Conservation (phyloP, 2,888 invertebrate species). For the Hydraecia micacea region DNA sequence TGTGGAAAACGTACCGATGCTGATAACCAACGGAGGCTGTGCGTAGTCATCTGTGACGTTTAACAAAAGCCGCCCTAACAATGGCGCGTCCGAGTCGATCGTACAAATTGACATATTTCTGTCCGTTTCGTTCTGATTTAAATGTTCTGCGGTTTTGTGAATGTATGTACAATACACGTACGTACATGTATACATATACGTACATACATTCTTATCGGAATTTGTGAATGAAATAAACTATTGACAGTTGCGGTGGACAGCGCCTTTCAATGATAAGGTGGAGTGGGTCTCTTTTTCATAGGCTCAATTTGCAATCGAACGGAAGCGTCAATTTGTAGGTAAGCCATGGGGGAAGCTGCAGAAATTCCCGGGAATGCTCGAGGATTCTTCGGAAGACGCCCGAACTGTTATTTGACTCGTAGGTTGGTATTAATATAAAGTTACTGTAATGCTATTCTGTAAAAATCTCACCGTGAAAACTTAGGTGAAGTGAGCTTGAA, state of each 20-base stretch:
- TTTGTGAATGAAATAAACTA: slow-evolving; percentile 15
- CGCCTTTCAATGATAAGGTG: no score
- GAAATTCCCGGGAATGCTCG: background rate
- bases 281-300: no score
- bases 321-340: background rate
- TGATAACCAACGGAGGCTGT: slow-evolving; percentile 24
- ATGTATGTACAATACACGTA: background rate
- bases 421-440: background rate
- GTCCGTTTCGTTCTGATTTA: slow-evolving; percentile 49
- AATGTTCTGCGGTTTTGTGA: slow-evolving; percentile 11
- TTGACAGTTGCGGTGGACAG: background rate
- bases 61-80: slow-evolving; percentile 61
- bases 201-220: background rate
- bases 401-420: background rate
- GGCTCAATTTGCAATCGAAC: background rate
- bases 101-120: slow-evolving; percentile 66
- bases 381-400: background rate
- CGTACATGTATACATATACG: no score
- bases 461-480: no score
- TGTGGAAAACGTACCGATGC: slow-evolving; percentile 11
- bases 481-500: no score
- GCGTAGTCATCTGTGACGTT: slow-evolving; percentile 45
- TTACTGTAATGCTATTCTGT: no score
- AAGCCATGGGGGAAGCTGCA: background rate
- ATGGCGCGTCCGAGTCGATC: slow-evolving; percentile 49